Evolutionary conservation across 2,113 vertebrate species (phyloP), one percentile per base, ranked within the genome.

Genomic region (Trichomycterus rosablanca): DNA sequence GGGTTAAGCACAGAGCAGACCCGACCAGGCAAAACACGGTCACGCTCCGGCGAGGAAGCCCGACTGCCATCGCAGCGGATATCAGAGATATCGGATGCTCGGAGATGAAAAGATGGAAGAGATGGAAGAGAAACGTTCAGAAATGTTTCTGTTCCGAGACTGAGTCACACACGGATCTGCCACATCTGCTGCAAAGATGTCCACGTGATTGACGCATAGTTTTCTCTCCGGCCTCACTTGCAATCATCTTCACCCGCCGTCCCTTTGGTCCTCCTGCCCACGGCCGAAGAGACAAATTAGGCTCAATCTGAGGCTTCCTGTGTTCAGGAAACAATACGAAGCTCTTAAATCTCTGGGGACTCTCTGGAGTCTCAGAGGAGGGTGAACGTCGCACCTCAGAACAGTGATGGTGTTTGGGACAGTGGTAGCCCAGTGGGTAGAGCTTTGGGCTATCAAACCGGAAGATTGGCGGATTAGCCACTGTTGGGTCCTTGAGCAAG

Each of bases 181-280:
- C 61, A 75, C 68, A 78, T 78, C 66, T 74, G 73, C 28, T 66
- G 55, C 61, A 78, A 78, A 76, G 68, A 68, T 72, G 74, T 72
- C 59, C 18, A 19, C 3, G 22, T 72, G 69, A 71, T 70, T 59
- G 74, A 73, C 63, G 59, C 68, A 61, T 67, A 8, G 48, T 22
- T 64, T 50, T 63, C 62, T 65, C 58, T 58, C 67, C 51, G 53
- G 59, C 39, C 48, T 46, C 20, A 48, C 44, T 51, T 45, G 24
- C 54, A 50, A 62, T 68, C 52, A 39, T 65, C 51, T n/a, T 48
- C 18, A 14, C 22, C 51, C 42, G 30, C 52, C 40, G 20, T 46
- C 30, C 32, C 52, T 65, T 65, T 55, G 51, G 51, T 65, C 43
- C 51, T 39, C 26, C 48, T 39, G 51, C 51, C 42, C 51, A 20